Evolutionary conservation across 92 coral and sea anemone genomes (phyloP), one percentile per base, ranked within the genome.

Genomic region (Bergia sp.): DNA sequence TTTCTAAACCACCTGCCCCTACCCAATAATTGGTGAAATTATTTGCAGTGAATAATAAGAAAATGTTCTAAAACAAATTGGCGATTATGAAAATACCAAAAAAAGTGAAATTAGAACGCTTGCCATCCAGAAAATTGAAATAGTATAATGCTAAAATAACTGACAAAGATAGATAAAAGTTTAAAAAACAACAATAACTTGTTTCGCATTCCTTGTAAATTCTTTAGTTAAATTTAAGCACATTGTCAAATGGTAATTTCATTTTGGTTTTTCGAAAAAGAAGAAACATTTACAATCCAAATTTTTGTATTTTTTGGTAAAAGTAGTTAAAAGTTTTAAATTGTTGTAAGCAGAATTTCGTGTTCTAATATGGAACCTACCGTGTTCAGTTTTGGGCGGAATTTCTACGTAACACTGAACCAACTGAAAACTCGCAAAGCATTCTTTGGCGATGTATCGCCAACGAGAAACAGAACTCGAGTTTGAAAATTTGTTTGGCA

Each of bases 41-140:
- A 44, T 43, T 83, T 69, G 42, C 73, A 83, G 13, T 67, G 44
- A 84, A 84, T 71, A 67, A 71, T 71, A 84, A 47, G 45, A 42
- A 82, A 41, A 41, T 43, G 0, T 69, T 37, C 76, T 29, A n/a
- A 61, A 45, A 36, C 44, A 69, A 58, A 44, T 18, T 73, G 10
- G 39, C n/a, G 43, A 18, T 43, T 73, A 20, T 37, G 42, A 38
- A 15, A 73, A 72, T 37, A 73, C 44, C 37, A 16, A 37, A 36
- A 73, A 73, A 73, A 12, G 11, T 53, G 58, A 10, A 53, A 53
- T 53, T 53, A 53, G 16, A 53, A 53, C 18, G 1, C 58, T 38
- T 73, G 8, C 42, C 36, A 73, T 37, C 18, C 45, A 73, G 45
- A 42, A 73, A n/a, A 38, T 73, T 15, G 16, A 73, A 73, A 38